Evolutionary conservation across 1,140 invertebrate genomes (phyloP), one percentile per base, ranked within the genome.

Genomic region (Tetranychus cinnabarinus): DNA sequence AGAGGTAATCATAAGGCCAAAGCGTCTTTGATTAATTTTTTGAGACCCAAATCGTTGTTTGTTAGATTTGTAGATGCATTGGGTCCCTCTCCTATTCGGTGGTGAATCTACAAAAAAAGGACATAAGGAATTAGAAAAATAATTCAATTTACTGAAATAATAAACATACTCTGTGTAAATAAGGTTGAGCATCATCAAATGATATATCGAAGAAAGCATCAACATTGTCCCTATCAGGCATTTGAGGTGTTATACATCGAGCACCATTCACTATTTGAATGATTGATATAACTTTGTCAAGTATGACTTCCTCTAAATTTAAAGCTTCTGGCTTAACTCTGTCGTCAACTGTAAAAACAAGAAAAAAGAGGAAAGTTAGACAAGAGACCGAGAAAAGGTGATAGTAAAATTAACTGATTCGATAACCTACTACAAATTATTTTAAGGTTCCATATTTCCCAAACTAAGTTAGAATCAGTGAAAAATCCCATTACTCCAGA

Each of bases 391-490:
- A 36, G 37, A 15, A 5, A 10, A 13, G 23, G 23, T 23, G 23
- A 23, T 23, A 23, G 23, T 23, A 23, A 23, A 23, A 23, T 23
- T 23, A 23, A 23, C 23, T 23, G 23, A 23, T 13, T 52, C 2
- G 56, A 37, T 31, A 7, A 50, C 36, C 36, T 34, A 47, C 56
- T 37, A 90, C 74, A 75, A 70, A 93, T 87, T 39, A 95, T 76
- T 63, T 86, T 82, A 1, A 97, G 79, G 33, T 88, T 93, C 92
- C 91, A 97, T 13, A 96, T 86, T 71, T 97, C 92, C 92, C 92
- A 97, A 0, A 91, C 88, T 68, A 90, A 89, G 7, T 82, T 76
- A 61, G 82, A 79, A 3, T 66, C 64, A 54, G 6, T 39, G 68
- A 93, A 89, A 7, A 83, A 81, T 88, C 89, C 95, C 56, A 52